Evolutionary conservation across 2,797 vertebrate species (phyloP), one percentile per base, ranked within the genome.

Genomic region (Macrochelys suwanniensis): DNA sequence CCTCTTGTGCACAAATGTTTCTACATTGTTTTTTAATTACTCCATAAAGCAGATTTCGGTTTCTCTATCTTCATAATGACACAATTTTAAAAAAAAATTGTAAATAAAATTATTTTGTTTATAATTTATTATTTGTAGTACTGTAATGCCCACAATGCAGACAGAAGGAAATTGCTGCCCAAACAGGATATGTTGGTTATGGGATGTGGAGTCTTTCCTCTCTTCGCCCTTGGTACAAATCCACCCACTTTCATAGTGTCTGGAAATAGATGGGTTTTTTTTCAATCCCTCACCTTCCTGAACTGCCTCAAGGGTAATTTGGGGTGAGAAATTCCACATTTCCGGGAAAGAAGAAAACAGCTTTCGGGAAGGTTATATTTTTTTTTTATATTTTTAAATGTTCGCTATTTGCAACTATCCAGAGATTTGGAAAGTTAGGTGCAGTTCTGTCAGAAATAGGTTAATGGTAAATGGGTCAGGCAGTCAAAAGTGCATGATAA

Each of bases 331-430:
- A 82, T 11, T 17, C n/a, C 82, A 82, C 0, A 0, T 88, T 28
- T 86, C 8, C 13, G 26, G 85, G 45, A 25, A 28, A 87, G 84
- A 17, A 31, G 15, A 7, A 49, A 47, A 47, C 42, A 47, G 74
- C 7, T 47, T 76, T 77, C 1, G 26, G 25, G 26, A 77, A 31
- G 15, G 45, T 13, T 28, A 85, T 47, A 59, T 25, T 33, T 9
- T 4, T 15, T 89, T 5, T 87, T 91, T 54, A 95, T n/a, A 54
- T 90, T 21, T 17, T 37, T 76, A 9, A 4, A 54, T 54, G 61
- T 94, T 92, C 47, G n/a, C 68, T 71, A 11, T 71, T 96, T 91
- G 91, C 25, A 79, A 85, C n/a, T 88, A 1, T 85, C 93, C 80
- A 91, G 92, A 50, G 3, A 81, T 87, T 59, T 57, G 26, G 21